Percentiles rank a stretch among this genome's conserved stretches.
These are phyloP conservation scores for Rhinophrynus dorsalis DNA, from an alignment of 2,797 vertebrate species.

Conservation along the genomic window DNA sequence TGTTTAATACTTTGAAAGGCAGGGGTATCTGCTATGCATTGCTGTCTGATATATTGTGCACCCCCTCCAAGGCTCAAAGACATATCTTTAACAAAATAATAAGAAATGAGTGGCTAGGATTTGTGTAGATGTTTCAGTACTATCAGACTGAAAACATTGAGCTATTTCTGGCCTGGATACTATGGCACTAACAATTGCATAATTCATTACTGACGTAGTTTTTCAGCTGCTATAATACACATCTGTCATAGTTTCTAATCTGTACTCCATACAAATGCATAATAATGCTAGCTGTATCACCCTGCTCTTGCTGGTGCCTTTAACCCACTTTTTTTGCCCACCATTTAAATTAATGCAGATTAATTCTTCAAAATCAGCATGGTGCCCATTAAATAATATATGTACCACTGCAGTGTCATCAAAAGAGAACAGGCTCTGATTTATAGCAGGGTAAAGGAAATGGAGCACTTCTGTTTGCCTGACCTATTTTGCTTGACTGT, in stretches of 20 bases:
- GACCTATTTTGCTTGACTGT: slow-evolving; percentile 25
- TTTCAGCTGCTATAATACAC: slow-evolving; percentile 28
- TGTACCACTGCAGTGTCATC: background rate
- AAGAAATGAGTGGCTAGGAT: no score
- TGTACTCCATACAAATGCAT: background rate
- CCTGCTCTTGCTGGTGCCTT: slow-evolving; percentile 8
- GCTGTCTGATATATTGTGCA: no score
- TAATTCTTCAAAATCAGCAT: background rate
- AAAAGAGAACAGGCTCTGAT: background rate
- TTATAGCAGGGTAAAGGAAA: background rate
- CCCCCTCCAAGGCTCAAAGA: no score
- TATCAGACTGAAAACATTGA: background rate
- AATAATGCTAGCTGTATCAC: slow-evolving; percentile 33
- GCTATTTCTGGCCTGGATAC: background rate
- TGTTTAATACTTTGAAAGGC: no score
- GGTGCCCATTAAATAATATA: background rate
- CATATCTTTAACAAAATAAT: no score
- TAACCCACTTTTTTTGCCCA: background rate
- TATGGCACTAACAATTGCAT: slow-evolving; percentile 21
- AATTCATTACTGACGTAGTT: background rate
- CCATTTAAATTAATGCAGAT: slow-evolving; percentile 23
- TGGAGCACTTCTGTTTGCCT: background rate
- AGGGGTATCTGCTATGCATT: no score
- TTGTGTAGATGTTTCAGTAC: background rate
- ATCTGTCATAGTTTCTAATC: slow-evolving; percentile 22